Conservation (phyloP, 2,888 invertebrate genomes). For the Lottia gigantea region DNA sequence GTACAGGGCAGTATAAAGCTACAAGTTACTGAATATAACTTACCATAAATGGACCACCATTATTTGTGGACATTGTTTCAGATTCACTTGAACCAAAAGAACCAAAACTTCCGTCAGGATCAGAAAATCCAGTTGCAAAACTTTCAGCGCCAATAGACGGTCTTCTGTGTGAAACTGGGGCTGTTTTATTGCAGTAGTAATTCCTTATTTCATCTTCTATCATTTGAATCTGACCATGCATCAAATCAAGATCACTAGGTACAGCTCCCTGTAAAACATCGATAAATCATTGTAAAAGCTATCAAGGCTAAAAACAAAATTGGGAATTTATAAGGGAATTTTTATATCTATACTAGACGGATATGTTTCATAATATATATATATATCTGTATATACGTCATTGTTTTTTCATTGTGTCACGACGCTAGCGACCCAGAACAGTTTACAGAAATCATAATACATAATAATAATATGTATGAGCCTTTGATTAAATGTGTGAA, state of each 20-base stretch:
- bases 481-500: too few species aligned
- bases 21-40: background rate
- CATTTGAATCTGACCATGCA: constrained; percentile 27
- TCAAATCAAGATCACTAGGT: constrained; percentile 37
- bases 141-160: constrained; percentile 10
- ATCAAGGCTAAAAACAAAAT: too few species aligned
- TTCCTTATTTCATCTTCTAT: constrained; percentile 27
- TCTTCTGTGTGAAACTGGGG: background rate
- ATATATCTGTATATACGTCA: too few species aligned
- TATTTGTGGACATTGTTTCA: constrained; percentile 1
- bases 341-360: too few species aligned
- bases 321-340: too few species aligned
- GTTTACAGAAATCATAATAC: too few species aligned
- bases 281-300: too few species aligned
- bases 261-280: constrained; percentile 27
- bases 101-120: constrained; percentile 9
- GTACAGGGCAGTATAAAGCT: background rate
- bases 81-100: background rate
- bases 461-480: too few species aligned
- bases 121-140: constrained; percentile 7
- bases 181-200: constrained; percentile 16
- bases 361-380: too few species aligned
- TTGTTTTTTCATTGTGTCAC: too few species aligned
- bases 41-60: constrained; percentile 38
- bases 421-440: too few species aligned